Conservation (phyloP, 2,797 vertebrate genomes). For the Dallia pectoralis region DNA sequence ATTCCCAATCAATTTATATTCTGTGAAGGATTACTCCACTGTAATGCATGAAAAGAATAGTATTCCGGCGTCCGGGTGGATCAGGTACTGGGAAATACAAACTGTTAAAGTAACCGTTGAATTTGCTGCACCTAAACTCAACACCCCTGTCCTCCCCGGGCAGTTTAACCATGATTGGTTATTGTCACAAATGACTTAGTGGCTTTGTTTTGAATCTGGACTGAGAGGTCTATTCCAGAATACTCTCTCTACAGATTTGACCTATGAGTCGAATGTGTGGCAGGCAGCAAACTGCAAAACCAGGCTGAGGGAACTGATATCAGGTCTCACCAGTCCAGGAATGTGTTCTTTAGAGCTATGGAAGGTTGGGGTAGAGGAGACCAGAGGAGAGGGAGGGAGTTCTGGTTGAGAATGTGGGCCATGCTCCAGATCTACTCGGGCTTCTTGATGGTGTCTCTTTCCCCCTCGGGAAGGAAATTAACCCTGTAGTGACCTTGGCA, state of each 20-base stretch:
- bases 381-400: neutral
- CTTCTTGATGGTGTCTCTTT: neutral
- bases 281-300: neutral
- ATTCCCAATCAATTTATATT: neutral
- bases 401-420: neutral
- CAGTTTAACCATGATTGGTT: neutral
- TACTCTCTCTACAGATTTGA: neutral
- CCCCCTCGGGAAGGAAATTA: neutral
- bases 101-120: neutral
- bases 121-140: neutral
- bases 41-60: neutral
- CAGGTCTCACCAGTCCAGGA: neutral
- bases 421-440: neutral
- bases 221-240: neutral
- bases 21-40: neutral
- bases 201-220: neutral
- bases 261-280: neutral
- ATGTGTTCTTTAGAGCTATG: neutral
- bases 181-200: neutral
- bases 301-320: neutral
- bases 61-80: constrained; percentile 2
- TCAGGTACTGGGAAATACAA: neutral
- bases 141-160: neutral
- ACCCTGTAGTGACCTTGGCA: neutral
- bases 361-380: neutral